Conservation (phyloP, 2,888 invertebrate species). For the Synergus itoensis region DNA sequence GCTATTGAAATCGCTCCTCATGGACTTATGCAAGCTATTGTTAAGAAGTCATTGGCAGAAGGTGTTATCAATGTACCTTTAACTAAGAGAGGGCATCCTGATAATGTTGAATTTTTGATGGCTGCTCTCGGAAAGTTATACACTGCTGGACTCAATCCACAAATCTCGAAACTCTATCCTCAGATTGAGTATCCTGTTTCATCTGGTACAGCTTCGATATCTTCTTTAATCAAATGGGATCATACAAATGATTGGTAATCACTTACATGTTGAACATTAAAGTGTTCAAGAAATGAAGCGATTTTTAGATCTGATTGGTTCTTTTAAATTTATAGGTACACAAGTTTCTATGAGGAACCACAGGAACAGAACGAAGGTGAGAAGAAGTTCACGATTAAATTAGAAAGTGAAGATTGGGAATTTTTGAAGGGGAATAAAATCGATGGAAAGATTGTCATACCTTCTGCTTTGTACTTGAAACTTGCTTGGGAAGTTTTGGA, state of each 20-base stretch:
- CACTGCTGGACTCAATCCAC: conserved; percentile 79
- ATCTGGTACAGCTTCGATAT: conserved; percentile 80
- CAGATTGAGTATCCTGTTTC: conserved; percentile 79
- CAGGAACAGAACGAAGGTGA: conserved; percentile 58
- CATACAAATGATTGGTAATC: conserved; percentile 74
- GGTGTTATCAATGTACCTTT: conserved; percentile 81
- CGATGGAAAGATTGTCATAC: conserved; percentile 81
- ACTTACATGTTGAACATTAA: too few relatives aligned
- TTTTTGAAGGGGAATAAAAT: conserved; percentile 80
- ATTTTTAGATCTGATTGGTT: too few relatives aligned
- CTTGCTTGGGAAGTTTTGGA: conserved; percentile 79
- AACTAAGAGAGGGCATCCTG: conserved; percentile 81
- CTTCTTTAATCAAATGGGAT: conserved; percentile 80
- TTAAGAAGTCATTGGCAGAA: conserved; percentile 81
- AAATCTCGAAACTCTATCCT: conserved; percentile 79
- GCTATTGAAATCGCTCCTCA: conserved; percentile 86
- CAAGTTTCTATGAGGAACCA: conserved; percentile 70
- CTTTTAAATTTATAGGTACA: conserved; percentile 72
- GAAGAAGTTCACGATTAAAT: conserved; percentile 63
- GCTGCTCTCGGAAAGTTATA: conserved; percentile 79
- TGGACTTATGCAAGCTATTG: conserved; percentile 83
- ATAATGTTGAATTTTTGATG: conserved; percentile 76
- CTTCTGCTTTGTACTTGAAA: conserved; percentile 81
- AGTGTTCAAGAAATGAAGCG: too few relatives aligned
- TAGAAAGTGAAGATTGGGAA: conserved; percentile 71